A percentile compares a stretch with the other conserved stretches of the same genome.
Conservation (phyloP, 2,113 vertebrate genomes). For the Nibea coibor region DNA sequence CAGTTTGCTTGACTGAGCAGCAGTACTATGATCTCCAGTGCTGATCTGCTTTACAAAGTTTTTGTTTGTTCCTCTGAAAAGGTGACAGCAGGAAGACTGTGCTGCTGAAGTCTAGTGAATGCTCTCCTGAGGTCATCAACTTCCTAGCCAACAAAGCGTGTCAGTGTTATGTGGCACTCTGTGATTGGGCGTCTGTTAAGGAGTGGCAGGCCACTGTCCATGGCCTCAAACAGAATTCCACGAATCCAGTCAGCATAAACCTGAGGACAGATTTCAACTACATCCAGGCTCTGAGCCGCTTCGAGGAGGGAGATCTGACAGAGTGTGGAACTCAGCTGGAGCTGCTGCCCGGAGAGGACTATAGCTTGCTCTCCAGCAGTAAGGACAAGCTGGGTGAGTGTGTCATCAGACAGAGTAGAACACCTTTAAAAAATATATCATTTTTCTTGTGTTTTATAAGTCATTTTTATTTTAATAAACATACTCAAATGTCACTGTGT, state of each 20-base stretch:
- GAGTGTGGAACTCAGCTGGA: constrained; percentile 93
- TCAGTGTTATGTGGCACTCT: constrained; percentile 94
- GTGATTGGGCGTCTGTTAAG: constrained; percentile 94
- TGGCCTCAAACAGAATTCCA: constrained; percentile 89
- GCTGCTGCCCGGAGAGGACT: constrained; percentile 96
- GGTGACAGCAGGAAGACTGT: constrained; percentile 94
- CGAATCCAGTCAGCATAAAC: constrained; percentile 85
- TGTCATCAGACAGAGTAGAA: not conserved
- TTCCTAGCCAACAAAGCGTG: constrained; percentile 96
- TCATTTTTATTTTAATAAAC: no score
- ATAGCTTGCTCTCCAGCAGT: constrained; percentile 87
- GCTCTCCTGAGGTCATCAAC: constrained; percentile 93
- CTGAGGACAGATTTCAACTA: constrained; percentile 97
- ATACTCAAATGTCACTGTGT: not conserved
- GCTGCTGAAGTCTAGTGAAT: constrained; percentile 91
- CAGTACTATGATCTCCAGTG: no score
- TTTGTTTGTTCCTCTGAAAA: constrained; percentile 55
- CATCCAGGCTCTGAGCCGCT: constrained; percentile 94
- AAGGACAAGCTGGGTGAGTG: constrained; percentile 95
- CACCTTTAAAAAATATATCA: not conserved
- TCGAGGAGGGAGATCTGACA: constrained; percentile 91
- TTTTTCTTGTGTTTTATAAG: not conserved
- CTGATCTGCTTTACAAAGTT: no score
- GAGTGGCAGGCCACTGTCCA: constrained; percentile 94
- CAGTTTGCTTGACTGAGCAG: not conserved